Evolutionary conservation across 2,888 invertebrate genomes (phyloP).

Genomic region (Selenia dentaria): DNA sequence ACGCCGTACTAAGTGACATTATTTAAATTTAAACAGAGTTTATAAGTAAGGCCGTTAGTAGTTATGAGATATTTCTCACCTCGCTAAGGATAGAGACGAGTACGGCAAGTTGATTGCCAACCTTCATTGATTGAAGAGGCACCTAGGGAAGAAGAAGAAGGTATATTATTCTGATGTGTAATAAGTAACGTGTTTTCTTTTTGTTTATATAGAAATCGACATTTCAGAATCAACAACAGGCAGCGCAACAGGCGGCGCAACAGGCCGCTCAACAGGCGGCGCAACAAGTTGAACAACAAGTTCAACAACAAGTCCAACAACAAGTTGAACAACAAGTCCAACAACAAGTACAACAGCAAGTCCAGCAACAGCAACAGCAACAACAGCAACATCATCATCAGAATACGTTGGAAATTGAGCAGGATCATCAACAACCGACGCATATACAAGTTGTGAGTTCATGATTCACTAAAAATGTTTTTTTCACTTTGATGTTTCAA

Average conservation of each 20-base stretch:
- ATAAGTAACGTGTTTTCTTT: neutral
- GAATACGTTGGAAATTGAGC: slow-evolving; percentile 65
- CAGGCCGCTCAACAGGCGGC: slow-evolving; percentile 67
- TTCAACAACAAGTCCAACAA: slow-evolving; percentile 41
- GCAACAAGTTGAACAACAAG: slow-evolving; percentile 53
- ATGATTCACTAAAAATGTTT: too few species aligned
- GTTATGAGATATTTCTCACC: too few species aligned
- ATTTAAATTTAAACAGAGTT: too few species aligned
- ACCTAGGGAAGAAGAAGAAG: too few species aligned
- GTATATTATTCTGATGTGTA: too few species aligned
- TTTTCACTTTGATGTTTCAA: too few species aligned
- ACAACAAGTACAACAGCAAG: slow-evolving; percentile 57
- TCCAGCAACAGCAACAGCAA: slow-evolving; percentile 52
- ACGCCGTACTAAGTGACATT: too few species aligned
- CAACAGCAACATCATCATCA: slow-evolving; percentile 57
- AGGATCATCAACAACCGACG: slow-evolving; percentile 77
- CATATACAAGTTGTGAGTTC: slow-evolving; percentile 77
- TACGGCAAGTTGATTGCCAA: too few species aligned
- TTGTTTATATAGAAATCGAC: neutral
- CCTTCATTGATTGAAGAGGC: too few species aligned
- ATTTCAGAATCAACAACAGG: slow-evolving; percentile 57
- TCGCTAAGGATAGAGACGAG: too few species aligned
- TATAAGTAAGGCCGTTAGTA: too few species aligned
- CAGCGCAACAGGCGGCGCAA: slow-evolving; percentile 59
- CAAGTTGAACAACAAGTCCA: slow-evolving; percentile 55